phyloP scores from a whole-genome alignment of 2,797 vertebrate species.

The Pangasius mekongensis region DNA sequence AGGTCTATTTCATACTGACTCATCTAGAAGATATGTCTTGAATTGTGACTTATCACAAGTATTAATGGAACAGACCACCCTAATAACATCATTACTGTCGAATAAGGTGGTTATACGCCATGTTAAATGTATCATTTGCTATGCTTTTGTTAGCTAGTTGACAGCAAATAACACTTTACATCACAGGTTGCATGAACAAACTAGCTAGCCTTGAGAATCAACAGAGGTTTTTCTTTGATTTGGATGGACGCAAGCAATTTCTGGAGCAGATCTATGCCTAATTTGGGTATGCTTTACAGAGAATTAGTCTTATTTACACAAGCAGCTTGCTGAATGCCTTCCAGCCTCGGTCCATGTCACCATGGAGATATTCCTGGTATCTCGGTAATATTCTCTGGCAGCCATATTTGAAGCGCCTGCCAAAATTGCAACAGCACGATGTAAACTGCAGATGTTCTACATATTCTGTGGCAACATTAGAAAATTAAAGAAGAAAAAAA shows the following conservation, averaged over 20 bases:
- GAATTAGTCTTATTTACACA: conserved; percentile 43
- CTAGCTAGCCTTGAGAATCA: neutral
- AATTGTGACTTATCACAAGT: conserved; percentile 9
- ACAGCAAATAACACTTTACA: neutral
- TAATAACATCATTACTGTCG: neutral
- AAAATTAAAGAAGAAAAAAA: neutral
- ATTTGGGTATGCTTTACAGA: conserved; percentile 28
- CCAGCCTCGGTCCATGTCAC: conserved; percentile 21
- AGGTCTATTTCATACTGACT: neutral
- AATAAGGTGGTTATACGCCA: neutral
- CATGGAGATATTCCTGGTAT: conserved; percentile 36
- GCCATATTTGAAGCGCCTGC: conserved; percentile 18
- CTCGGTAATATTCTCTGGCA: conserved; percentile 24
- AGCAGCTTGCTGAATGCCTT: conserved; percentile 40
- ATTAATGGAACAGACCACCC: neutral
- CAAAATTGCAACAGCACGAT: conserved; percentile 15
- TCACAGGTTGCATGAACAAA: neutral
- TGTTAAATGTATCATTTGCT: neutral
- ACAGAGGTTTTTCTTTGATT: conserved; percentile 21
- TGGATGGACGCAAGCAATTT: conserved; percentile 21
- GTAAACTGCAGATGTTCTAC: conserved; percentile 29
- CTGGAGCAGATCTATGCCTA: neutral
- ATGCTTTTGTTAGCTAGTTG: neutral
- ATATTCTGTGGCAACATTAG: neutral
- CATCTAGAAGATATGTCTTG: conserved; percentile 8